phyloP scores from a whole-genome alignment of 2,113 vertebrate species.

The Dromiciops gliroides region DNA sequence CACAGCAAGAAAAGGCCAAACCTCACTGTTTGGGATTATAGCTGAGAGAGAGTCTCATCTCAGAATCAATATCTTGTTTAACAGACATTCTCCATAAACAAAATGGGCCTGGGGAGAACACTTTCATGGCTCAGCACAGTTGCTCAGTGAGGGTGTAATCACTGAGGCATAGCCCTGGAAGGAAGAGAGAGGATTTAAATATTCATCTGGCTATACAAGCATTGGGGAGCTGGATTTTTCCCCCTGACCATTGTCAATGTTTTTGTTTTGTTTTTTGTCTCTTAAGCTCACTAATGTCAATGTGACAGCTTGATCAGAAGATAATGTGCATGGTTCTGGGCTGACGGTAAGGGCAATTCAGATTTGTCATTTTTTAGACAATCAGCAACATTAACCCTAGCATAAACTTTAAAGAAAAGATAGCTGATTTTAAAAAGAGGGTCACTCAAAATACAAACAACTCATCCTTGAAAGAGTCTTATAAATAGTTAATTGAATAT shows the following conservation, averaged over 20 bases:
- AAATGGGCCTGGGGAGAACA: not conserved
- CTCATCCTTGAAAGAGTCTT: not conserved
- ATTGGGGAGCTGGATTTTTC: not conserved
- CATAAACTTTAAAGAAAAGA: slow-evolving; percentile 18
- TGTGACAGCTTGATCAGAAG: slow-evolving; percentile 53
- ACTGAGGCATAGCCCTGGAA: not conserved
- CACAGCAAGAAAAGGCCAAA: not conserved
- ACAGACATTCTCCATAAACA: not conserved
- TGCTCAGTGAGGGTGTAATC: not conserved
- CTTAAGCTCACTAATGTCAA: not conserved
- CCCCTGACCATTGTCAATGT: not conserved
- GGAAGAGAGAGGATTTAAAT: not conserved
- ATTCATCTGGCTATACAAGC: not conserved
- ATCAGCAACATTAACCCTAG: slow-evolving; percentile 48
- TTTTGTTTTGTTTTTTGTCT: no score
- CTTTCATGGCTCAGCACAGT: not conserved
- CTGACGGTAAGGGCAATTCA: slow-evolving; percentile 5
- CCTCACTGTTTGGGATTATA: not conserved
- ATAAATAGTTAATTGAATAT: not conserved
- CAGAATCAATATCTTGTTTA: not conserved
- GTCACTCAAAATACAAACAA: not conserved
- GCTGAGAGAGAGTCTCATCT: not conserved
- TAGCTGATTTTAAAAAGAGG: slow-evolving; percentile 42
- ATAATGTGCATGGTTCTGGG: slow-evolving; percentile 36
- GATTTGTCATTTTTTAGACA: slow-evolving; percentile 59